These are phyloP conservation scores for Pygoscelis adeliae DNA, from an alignment of 2,113 vertebrate genomes.

Conservation along the genomic window DNA sequence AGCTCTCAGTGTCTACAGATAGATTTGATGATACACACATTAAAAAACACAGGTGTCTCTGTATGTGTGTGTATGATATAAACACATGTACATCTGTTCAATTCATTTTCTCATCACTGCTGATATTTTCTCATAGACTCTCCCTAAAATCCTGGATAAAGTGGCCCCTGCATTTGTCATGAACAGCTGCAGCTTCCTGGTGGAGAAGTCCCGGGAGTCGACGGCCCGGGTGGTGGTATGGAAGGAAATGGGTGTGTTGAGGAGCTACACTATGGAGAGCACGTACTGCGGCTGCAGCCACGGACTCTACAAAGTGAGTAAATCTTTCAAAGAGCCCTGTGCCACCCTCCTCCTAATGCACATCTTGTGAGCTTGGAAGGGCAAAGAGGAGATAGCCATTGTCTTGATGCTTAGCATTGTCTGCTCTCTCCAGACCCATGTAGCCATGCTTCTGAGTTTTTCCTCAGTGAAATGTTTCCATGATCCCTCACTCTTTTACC, in stretches of 20 bases:
- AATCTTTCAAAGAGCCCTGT: neutral
- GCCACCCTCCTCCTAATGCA: neutral
- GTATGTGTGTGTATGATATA: neutral
- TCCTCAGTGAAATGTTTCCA: neutral
- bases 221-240: conserved; percentile 91
- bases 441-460: neutral
- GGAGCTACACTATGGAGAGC: conserved; percentile 95
- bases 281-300: conserved; percentile 92
- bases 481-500: neutral
- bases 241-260: conserved; percentile 88
- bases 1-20: neutral
- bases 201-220: conserved; percentile 89
- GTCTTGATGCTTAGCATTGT: neutral
- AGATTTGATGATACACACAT: neutral
- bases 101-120: neutral
- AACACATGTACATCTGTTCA: neutral
- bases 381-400: neutral
- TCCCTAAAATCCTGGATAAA: conserved; percentile 90
- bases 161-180: conserved; percentile 90
- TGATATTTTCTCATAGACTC: conserved; percentile 73
- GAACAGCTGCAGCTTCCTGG: conserved; percentile 90
- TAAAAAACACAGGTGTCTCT: neutral
- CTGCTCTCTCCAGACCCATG: neutral
- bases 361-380: neutral
- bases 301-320: conserved; percentile 87